Percentiles rank a stretch among this genome's conserved stretches.
Conservation (phyloP, 1,140 invertebrate genomes). For the Nylanderia fulva region DNA sequence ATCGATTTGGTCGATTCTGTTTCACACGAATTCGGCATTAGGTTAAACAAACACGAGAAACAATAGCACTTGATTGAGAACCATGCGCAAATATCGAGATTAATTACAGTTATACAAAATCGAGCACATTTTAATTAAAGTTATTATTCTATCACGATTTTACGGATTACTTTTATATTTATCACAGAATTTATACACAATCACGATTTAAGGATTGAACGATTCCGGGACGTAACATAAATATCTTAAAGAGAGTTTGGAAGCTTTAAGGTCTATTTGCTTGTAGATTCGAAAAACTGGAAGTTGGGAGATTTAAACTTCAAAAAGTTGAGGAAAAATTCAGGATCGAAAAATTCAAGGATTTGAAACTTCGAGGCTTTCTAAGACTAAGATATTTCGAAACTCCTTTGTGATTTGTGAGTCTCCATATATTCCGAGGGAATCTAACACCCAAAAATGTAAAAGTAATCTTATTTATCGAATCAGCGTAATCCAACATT, state of each 20-base stretch:
- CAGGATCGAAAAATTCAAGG: conserved; percentile 20
- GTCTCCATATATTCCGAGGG: neutral
- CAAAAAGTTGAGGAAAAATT: conserved; percentile 16
- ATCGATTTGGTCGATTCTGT: conserved; percentile 39
- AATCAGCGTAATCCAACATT: neutral
- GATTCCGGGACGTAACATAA: neutral
- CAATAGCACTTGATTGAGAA: conserved; percentile 46
- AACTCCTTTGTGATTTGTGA: conserved; percentile 15
- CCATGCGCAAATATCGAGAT: conserved; percentile 23
- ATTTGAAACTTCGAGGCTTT: neutral
- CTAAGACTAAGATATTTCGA: neutral
- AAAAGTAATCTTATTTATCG: neutral
- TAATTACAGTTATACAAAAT: conserved; percentile 2
- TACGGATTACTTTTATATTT: conserved; percentile 29
- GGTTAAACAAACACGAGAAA: conserved; percentile 54
- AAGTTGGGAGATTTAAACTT: conserved; percentile 4
- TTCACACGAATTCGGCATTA: conserved; percentile 38
- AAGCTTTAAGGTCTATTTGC: neutral
- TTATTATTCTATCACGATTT: conserved; percentile 24
- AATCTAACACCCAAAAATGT: neutral
- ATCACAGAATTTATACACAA: neutral
- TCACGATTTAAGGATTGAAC: neutral
- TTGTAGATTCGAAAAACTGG: conserved; percentile 2
- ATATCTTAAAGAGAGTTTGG: neutral
- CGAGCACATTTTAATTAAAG: conserved; percentile 36